Evolutionary conservation across 2,888 invertebrate species (phyloP), one percentile per base, ranked within the genome.

Genomic region (Cremastinae sp.): DNA sequence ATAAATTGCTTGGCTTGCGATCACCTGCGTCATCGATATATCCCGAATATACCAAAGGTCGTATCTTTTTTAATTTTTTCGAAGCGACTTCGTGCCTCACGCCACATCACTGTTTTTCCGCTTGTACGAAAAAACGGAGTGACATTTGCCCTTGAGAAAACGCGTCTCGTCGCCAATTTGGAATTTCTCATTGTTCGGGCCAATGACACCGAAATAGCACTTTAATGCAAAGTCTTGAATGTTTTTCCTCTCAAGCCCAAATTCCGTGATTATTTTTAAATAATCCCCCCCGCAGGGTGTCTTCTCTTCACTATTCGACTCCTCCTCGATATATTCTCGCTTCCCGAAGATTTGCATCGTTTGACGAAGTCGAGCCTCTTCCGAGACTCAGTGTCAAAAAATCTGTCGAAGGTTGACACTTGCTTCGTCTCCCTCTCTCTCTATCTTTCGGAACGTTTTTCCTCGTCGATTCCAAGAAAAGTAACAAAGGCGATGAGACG

Each of bases 251-350:
- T 14, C 18, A 18, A 58, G 58, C 14, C 58, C 61, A 37, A 37
- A 61, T 82, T 72, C 28, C n/a, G 37, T 37, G 74, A 47, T 49
- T 70, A 68, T 71, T 62, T 71, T 62, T 53, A 61, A 55, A 62
- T 8, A 22, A 22, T 43, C 20, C 14, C 12, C 41, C 9, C 41
- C 58, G 5, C n/a, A 14, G 8, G 8, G 16, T 37, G 1, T n/a
- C 39, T 41, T 37, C 18, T 56, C 43, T 12, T 8, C 20, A 41
- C 41, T 41, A 41, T 12, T 41, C 41, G 41, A 2, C 12, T 2
- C 22, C 18, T 43, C n/a, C 18, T 10, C 12, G 8, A 12, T 41
- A 41, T 9, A 37, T 7, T 7, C 8, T 37, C 37, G 4, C 37
- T 37, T 28, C 28, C 28, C 28, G 28, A 2, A 5, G 2, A 28